phyloP scores from a whole-genome alignment of 2,113 vertebrate species.

The Talpa occidentalis region DNA sequence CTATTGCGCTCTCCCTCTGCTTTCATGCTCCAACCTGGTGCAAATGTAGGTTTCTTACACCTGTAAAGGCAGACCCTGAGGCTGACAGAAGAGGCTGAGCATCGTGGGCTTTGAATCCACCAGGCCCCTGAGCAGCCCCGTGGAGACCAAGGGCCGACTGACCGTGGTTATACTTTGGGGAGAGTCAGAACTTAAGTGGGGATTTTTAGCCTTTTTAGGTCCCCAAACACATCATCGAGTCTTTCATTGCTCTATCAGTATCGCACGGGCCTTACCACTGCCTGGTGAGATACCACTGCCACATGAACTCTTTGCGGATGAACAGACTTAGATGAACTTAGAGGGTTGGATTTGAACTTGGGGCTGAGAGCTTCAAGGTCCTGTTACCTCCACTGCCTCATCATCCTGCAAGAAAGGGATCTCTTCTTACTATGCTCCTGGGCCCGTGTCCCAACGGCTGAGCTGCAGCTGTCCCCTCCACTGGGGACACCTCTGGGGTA shows the following conservation, averaged over 20 bases:
- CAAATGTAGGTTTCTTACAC: no score
- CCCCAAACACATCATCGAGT: neutral
- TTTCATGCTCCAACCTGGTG: no score
- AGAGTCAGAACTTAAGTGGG: neutral
- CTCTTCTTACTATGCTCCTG: neutral
- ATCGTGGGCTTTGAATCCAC: no score
- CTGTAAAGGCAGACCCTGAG: no score
- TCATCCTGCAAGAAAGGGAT: neutral
- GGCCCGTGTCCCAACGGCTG: neutral
- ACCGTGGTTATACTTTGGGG: no score
- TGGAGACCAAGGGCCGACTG: no score
- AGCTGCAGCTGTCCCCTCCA: neutral
- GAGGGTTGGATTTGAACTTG: neutral
- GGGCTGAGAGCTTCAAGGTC: neutral
- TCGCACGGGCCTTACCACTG: no score
- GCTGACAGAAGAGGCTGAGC: no score
- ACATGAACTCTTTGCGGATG: neutral
- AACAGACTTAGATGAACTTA: neutral
- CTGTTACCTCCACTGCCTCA: fast-evolving
- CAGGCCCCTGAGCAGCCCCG: no score
- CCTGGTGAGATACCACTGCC: neutral
- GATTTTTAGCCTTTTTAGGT: neutral
- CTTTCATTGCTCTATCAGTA: neutral
- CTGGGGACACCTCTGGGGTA: neutral
- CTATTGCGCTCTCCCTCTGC: no score